Conservation (phyloP, 30 jellyfish, hydroid and myxozoan species). For the Chrysaora quinquecirrha region DNA sequence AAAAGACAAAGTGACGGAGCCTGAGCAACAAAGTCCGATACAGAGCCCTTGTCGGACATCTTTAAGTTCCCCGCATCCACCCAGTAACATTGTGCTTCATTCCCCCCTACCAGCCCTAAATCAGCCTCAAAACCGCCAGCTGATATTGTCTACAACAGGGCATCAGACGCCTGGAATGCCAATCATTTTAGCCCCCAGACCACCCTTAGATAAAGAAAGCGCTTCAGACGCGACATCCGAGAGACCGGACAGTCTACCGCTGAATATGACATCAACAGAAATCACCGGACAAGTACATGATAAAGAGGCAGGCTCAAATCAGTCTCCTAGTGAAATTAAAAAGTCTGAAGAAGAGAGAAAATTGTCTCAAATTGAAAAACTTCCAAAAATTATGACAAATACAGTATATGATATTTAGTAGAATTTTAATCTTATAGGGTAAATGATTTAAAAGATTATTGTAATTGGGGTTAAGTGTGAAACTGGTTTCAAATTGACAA, state of each 20-base stretch:
- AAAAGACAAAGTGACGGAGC: neutral
- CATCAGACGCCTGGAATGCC: slow-evolving; percentile 81
- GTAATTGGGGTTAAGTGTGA: no score
- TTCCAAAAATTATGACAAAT: slow-evolving; percentile 58
- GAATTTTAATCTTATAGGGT: neutral
- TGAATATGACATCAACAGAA: slow-evolving; percentile 53
- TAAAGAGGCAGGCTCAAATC: slow-evolving; percentile 17
- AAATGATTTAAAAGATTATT: neutral
- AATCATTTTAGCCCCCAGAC: slow-evolving; percentile 64
- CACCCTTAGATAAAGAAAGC: slow-evolving; percentile 25
- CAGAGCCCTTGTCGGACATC: slow-evolving; percentile 33
- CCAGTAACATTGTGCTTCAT: slow-evolving; percentile 57
- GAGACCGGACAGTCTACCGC: slow-evolving; percentile 29
- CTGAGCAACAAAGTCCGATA: slow-evolving; percentile 4
- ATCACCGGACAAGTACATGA: slow-evolving; percentile 38
- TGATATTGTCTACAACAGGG: slow-evolving; percentile 44
- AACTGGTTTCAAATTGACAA: no score
- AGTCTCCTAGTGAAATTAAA: neutral
- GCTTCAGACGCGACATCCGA: neutral
- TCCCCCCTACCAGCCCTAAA: slow-evolving; percentile 69
- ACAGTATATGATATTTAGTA: slow-evolving; percentile 59
- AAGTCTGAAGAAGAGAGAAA: slow-evolving; percentile 15
- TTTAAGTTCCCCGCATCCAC: slow-evolving; percentile 48
- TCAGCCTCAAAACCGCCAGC: slow-evolving; percentile 45
- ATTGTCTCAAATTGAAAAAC: slow-evolving; percentile 21